phyloP scores from a whole-genome alignment of 2,888 invertebrate species.

The Synergus laeviventris region DNA sequence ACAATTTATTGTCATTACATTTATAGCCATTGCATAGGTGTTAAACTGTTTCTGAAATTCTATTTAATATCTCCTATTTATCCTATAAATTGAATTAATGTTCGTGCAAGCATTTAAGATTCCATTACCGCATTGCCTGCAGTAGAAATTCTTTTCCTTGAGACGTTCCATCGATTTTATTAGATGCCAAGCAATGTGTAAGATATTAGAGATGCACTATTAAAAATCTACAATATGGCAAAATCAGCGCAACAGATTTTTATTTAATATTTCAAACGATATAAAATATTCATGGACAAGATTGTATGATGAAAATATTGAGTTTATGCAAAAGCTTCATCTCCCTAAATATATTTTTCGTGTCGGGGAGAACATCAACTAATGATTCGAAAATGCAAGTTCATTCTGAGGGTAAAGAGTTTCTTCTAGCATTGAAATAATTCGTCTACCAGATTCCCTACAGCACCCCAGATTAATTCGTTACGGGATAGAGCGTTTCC shows the following conservation, averaged over 20 bases:
- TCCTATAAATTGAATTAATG: constrained; percentile 12
- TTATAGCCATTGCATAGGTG: background rate
- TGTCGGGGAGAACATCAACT: constrained; percentile 8
- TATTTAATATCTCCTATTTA: constrained; percentile 9
- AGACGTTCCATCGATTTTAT: constrained; percentile 22
- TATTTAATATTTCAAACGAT: too few species aligned
- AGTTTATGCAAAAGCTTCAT: too few species aligned
- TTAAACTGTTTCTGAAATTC: background rate
- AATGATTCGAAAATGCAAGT: constrained; percentile 27
- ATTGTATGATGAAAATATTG: too few species aligned
- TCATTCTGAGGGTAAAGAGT: constrained; percentile 13
- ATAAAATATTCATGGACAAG: too few species aligned
- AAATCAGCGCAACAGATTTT: too few species aligned
- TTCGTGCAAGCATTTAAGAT: constrained; percentile 14
- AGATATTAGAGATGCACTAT: background rate
- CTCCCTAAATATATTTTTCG: background rate
- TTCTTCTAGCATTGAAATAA: constrained; percentile 46
- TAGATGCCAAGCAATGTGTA: constrained; percentile 6
- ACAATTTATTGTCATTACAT: background rate
- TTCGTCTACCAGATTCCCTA: constrained; percentile 54
- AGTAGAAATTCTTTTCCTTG: background rate
- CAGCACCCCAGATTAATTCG: constrained; percentile 57
- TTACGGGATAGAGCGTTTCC: constrained; percentile 49
- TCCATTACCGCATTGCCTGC: constrained; percentile 6
- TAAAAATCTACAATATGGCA: background rate